phyloP scores from a whole-genome alignment of 1,140 invertebrate species.

The Bombus vancouverensis region DNA sequence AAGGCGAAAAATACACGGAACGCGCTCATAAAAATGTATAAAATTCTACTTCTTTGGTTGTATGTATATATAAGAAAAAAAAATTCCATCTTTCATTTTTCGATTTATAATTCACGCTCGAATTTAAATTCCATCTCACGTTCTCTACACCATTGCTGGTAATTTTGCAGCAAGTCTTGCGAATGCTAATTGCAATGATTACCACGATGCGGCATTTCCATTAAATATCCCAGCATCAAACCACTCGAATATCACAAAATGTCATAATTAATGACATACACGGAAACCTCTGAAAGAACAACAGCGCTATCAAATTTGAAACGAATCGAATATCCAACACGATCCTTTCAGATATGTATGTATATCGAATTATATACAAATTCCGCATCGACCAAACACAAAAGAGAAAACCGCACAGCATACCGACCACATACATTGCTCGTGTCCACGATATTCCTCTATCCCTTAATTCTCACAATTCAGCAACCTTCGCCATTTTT shows the following conservation, averaged over 20 bases:
- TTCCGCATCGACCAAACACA: background rate
- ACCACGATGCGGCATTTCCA: background rate
- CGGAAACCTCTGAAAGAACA: background rate
- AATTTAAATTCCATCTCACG: background rate
- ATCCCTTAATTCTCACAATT: background rate
- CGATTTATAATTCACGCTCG: background rate
- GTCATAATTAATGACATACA: constrained; percentile 7
- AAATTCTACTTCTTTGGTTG: background rate
- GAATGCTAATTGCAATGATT: constrained; percentile 7
- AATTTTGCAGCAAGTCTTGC: background rate
- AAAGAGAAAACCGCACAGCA: background rate
- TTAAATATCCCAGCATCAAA: background rate
- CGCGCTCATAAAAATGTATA: no score
- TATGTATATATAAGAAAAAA: no score
- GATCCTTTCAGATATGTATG: background rate
- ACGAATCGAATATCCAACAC: background rate
- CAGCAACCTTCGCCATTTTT: background rate
- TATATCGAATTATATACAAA: background rate
- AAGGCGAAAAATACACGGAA: no score
- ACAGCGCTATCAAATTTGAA: background rate
- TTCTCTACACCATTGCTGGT: background rate
- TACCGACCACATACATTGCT: background rate
- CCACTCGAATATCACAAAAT: background rate
- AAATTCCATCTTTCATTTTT: background rate
- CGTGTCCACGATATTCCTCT: background rate